These are phyloP conservation scores for Rachycentron canadum DNA, from an alignment of 2,797 vertebrate species.

Conservation along the genomic window DNA sequence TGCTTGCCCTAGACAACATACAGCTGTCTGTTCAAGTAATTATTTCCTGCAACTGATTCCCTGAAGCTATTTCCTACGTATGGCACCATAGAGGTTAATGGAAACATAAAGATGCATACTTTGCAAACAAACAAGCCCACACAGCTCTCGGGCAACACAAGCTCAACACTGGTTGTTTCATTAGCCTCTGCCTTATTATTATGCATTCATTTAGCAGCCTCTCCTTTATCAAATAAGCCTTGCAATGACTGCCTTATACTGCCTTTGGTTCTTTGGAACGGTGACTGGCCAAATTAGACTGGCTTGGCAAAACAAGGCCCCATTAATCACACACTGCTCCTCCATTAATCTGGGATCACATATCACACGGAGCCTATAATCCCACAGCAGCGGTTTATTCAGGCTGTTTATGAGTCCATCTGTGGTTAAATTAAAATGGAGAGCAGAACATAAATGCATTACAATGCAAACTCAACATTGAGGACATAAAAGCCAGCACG, in stretches of 20 bases:
- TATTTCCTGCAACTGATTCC: conserved; percentile 12
- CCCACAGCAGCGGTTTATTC: conserved; percentile 31
- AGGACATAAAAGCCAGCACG: background rate
- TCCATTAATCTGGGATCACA: conserved; percentile 58
- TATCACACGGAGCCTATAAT: conserved; percentile 58
- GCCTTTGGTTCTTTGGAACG: conserved; percentile 50
- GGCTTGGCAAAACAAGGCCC: conserved; percentile 49
- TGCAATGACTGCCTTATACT: conserved; percentile 26
- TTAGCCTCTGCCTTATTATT: conserved; percentile 57
- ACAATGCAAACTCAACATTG: conserved; percentile 11
- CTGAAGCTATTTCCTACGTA: conserved; percentile 14
- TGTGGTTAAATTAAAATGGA: conserved; percentile 45
- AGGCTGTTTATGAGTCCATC: conserved; percentile 49
- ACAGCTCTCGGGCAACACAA: conserved; percentile 31
- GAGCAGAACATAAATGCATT: conserved; percentile 28
- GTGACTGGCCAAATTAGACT: conserved; percentile 64
- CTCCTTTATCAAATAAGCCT: conserved; percentile 49
- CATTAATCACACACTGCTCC: conserved; percentile 65
- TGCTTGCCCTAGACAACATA: background rate
- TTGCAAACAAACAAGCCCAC: conserved; percentile 38
- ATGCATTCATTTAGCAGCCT: conserved; percentile 53
- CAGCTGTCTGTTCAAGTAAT: conserved; percentile 13
- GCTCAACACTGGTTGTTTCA: conserved; percentile 46
- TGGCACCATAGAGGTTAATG: conserved; percentile 47
- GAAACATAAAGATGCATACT: conserved; percentile 38